These are phyloP conservation scores for Pyrgilauda ruficollis DNA, from an alignment of 2,113 vertebrate species.

Conservation along the genomic window DNA sequence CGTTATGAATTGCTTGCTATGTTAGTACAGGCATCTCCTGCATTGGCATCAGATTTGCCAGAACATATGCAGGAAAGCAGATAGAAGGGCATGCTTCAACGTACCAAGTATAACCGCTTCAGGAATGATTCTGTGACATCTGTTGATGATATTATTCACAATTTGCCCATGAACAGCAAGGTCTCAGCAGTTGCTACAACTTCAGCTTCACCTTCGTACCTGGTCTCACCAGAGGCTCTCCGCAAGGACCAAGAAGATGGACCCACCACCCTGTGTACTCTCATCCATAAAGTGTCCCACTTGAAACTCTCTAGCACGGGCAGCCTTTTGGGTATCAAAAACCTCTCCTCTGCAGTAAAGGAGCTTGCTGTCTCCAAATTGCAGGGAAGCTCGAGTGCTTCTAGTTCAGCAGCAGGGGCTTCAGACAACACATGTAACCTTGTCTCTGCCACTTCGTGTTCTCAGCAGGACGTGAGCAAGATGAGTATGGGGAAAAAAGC, in stretches of 20 bases:
- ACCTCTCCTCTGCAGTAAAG: conserved; percentile 93
- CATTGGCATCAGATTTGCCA: conserved; percentile 85
- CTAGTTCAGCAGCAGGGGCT: conserved; percentile 77
- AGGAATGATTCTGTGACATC: conserved; percentile 99
- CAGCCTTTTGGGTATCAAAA: conserved; percentile 90
- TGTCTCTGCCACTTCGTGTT: conserved; percentile 78
- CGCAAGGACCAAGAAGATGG: conserved; percentile 88
- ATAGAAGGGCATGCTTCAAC: conserved; percentile 99
- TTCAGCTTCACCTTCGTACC: conserved; percentile 83
- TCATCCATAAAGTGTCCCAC: conserved; percentile 98
- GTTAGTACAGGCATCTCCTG: conserved; percentile 83
- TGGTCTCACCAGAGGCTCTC: conserved; percentile 82
- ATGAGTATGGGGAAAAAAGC: conserved; percentile 84
- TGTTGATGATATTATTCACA: conserved; percentile 95
- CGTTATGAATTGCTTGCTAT: conserved; percentile 83
- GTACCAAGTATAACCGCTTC: conserved; percentile 99
- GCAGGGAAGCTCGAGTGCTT: conserved; percentile 84
- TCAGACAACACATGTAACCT: conserved; percentile 83
- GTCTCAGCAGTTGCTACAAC: conserved; percentile 84
- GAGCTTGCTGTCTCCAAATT: conserved; percentile 95
- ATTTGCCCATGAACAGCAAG: conserved; percentile 95
- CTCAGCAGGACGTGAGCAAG: conserved; percentile 81
- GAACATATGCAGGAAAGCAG: conserved; percentile 85
- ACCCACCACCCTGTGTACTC: conserved; percentile 90
- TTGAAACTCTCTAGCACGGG: conserved; percentile 93